Percentiles rank a stretch among this genome's conserved stretches.
These are phyloP conservation scores for Ammodytes dubius DNA, from an alignment of 2,113 vertebrate genomes.

Conservation along the genomic window DNA sequence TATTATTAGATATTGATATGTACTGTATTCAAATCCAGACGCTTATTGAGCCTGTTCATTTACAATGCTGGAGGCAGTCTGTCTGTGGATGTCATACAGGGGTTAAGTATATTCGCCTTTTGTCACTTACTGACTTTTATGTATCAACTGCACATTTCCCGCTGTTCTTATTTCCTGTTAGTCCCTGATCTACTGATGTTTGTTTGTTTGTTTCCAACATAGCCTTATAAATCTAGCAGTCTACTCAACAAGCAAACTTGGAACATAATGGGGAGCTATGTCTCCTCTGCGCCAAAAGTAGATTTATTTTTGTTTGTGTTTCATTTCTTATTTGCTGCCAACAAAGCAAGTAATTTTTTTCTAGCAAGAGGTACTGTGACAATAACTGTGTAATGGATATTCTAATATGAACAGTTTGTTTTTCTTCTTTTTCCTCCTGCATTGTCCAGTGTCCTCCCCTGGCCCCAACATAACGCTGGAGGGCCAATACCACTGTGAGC, in stretches of 20 bases:
- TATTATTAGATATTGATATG: conserved; percentile 55
- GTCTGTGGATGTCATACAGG: conserved; percentile 32
- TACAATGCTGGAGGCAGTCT: conserved; percentile 43
- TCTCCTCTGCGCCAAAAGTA: conserved; percentile 3
- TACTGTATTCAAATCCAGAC: conserved; percentile 59
- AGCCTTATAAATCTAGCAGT: conserved; percentile 19
- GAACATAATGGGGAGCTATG: not conserved
- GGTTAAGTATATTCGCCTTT: conserved; percentile 46
- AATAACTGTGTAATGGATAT: not conserved
- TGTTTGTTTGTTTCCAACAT: conserved; percentile 11
- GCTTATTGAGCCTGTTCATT: conserved; percentile 57
- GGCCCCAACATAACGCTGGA: conserved; percentile 91
- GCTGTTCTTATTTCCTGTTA: conserved; percentile 29
- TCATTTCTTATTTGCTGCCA: not conserved
- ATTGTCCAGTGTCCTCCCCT: conserved; percentile 82
- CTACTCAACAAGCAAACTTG: conserved; percentile 15
- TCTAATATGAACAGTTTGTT: not conserved
- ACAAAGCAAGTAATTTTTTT: not conserved
- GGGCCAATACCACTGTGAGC: conserved; percentile 92
- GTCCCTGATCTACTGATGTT: conserved; percentile 36
- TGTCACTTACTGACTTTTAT: conserved; percentile 39
- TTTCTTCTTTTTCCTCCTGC: not conserved
- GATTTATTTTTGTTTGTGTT: conserved; percentile 15
- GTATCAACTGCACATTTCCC: conserved; percentile 29
- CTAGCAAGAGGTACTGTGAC: not conserved